Conservation (phyloP, 2,797 vertebrate genomes). For the Urosaurus nigricauda region DNA sequence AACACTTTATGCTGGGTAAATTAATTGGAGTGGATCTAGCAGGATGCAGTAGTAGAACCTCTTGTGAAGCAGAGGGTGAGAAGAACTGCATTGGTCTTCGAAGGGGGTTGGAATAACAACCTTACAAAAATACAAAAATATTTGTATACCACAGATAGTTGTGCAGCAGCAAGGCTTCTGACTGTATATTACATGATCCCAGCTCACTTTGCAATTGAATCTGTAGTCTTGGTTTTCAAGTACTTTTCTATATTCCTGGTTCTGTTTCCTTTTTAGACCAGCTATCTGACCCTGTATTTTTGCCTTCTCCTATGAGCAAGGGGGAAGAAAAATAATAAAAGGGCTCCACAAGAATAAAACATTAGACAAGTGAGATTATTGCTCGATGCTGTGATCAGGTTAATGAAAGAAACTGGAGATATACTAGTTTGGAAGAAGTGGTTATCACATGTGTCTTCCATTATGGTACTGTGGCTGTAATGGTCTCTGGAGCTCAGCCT, state of each 20-base stretch:
- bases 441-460: too few relatives aligned
- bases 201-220: too few relatives aligned
- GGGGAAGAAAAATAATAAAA: background rate
- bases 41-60: background rate
- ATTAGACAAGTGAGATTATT: background rate
- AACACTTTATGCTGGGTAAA: background rate
- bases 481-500: too few relatives aligned
- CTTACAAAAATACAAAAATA: background rate
- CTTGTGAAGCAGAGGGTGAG: background rate
- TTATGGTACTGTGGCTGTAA: too few relatives aligned
- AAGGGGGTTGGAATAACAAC: background rate
- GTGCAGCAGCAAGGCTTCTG: background rate
- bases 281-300: background rate
- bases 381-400: too few relatives aligned
- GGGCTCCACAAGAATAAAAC: background rate
- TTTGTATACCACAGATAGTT: background rate
- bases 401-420: too few relatives aligned
- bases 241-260: background rate
- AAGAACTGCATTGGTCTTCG: too few relatives aligned
- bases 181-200: background rate
- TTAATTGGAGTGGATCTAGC: background rate
- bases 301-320: background rate
- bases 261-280: background rate
- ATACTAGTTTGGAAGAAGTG: too few relatives aligned
- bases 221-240: background rate